Percentiles rank a stretch among this genome's conserved stretches.
Evolutionary conservation across 2,113 vertebrate genomes (phyloP).

Genomic region (Ceyx cyanopectus): DNA sequence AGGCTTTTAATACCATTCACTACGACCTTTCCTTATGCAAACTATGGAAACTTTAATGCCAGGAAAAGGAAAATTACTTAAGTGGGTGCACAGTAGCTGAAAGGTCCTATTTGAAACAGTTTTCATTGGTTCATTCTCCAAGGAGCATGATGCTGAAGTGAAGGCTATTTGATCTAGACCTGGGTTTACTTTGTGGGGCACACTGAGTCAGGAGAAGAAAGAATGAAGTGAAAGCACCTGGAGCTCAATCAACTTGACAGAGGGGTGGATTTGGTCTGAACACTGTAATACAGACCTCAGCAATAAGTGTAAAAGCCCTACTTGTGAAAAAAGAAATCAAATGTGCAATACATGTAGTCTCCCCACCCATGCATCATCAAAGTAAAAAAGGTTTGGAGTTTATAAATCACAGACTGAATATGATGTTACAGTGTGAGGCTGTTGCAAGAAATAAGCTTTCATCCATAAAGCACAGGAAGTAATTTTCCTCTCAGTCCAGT

Average conservation of each 20-base stretch:
- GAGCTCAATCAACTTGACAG: neutral
- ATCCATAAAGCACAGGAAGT: neutral
- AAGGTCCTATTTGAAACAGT: neutral
- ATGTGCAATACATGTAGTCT: neutral
- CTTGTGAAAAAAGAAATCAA: neutral
- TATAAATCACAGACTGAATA: neutral
- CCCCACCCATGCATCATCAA: neutral
- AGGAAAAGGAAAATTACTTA: neutral
- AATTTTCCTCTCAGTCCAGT: neutral
- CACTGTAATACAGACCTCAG: neutral
- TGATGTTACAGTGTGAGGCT: neutral
- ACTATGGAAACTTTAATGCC: neutral
- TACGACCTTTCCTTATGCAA: fast-evolving
- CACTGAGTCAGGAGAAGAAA: neutral
- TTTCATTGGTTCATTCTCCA: neutral
- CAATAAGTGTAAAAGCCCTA: neutral
- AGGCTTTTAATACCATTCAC: neutral
- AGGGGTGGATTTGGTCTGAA: neutral
- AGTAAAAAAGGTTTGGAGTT: neutral
- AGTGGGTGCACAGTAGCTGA: neutral
- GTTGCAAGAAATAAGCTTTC: neutral
- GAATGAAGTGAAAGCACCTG: neutral
- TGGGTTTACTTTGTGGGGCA: neutral
- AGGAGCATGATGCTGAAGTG: neutral
- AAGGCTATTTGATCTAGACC: neutral